These are phyloP conservation scores for Lithobius niger DNA, from an alignment of 1,140 invertebrate species.

Conservation along the genomic window DNA sequence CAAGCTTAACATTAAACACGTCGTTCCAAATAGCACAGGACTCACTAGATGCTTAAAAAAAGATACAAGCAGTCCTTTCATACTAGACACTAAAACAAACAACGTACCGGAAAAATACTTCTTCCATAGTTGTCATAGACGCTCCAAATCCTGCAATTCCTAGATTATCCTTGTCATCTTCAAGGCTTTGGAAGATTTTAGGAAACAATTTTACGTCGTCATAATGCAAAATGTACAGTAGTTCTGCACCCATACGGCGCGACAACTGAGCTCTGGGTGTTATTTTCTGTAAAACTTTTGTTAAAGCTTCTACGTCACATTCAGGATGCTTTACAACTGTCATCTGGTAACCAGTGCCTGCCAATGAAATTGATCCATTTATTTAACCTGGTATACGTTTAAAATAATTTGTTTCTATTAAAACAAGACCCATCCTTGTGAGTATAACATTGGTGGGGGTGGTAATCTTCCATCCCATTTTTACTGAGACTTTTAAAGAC, in stretches of 20 bases:
- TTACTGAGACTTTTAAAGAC: too few relatives aligned
- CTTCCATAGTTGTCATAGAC: conserved; percentile 38
- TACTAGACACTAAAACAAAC: too few relatives aligned
- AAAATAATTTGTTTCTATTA: too few relatives aligned
- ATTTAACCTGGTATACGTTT: too few relatives aligned
- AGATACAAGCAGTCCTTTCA: too few relatives aligned
- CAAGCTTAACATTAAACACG: too few relatives aligned
- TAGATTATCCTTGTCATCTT: conserved; percentile 25
- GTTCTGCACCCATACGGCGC: conserved; percentile 36
- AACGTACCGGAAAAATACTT: conserved; percentile 33
- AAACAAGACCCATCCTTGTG: too few relatives aligned
- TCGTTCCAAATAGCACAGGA: too few relatives aligned
- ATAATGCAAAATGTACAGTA: conserved; percentile 33
- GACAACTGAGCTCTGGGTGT: conserved; percentile 40
- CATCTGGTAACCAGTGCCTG: conserved; percentile 45
- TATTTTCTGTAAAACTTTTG: conserved; percentile 38
- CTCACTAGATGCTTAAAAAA: too few relatives aligned
- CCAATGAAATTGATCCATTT: too few relatives aligned
- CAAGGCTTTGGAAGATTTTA: conserved; percentile 30
- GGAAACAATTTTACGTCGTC: conserved; percentile 18
- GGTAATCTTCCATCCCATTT: too few relatives aligned
- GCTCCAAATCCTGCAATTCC: conserved; percentile 35
- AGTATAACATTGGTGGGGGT: too few relatives aligned
- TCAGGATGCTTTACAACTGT: conserved; percentile 34
- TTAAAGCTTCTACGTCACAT: conserved; percentile 41